Base-by-base conservation (phyloP, 1,140 invertebrate genomes). In the Argopecten irradians region DNA sequence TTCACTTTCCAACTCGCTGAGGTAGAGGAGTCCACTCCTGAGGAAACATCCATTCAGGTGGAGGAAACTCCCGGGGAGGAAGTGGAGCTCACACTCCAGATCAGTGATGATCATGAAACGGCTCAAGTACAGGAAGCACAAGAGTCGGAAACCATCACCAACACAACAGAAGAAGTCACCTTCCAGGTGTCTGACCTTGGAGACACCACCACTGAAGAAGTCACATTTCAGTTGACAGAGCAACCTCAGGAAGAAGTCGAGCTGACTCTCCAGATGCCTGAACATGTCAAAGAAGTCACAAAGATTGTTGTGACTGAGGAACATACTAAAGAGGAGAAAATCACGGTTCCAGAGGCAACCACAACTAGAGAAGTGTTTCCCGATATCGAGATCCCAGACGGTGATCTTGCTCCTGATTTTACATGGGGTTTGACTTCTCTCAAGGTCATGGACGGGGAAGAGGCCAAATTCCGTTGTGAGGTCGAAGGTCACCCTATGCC, bases 371-470 rank as follows among this genome's bases (percentile, higher is more conserved):
- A 93, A 86, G 90, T 92, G 5, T 91, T 92, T 91, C 5, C 55
- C 55, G 90, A 93, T 82, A 87, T 91, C 43, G 91, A 92, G 83
- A 90, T 91, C 83, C 88, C 93, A n/a, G 92, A 96, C 34, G 97
- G 97, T 94, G 96, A 97, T 33, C 93, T 95, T n/a, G 97, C 97
- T 32, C 98, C 98, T 33, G 96, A 96, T 90, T 98, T 99, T 92
- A 96, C 97, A 22, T 97, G 97, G 92, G 96, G 96, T 92, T 96
- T 98, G 85, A 96, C 96, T 83, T 97, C 97, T 28, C 95, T 97
- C 1, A 97, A 97, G 92, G 97, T 99, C 11, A 99, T 99, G 98
- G 98, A 99, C 95, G 98, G 98, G 82, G 98, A 99, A 93, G 97
- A 97, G 93, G 97, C 98, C 34, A 96, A 97, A 91, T 96, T 99